These are phyloP conservation scores for Hydrophis major DNA, from an alignment of 2,797 vertebrate species.

Conservation along the genomic window DNA sequence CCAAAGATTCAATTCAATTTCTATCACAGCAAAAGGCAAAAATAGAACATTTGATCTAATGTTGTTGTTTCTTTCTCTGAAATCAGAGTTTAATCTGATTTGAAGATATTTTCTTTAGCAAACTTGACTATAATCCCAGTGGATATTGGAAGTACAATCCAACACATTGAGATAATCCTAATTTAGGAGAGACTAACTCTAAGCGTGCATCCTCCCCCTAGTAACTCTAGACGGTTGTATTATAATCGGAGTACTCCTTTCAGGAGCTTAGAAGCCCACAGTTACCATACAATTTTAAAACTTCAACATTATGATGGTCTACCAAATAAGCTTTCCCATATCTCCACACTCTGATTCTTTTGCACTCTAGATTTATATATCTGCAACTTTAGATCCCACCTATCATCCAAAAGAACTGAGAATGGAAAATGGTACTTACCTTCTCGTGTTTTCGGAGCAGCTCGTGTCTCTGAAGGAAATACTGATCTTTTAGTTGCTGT, in stretches of 20 bases:
- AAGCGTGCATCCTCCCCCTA: background rate
- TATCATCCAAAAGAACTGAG: fast-evolving
- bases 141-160: background rate
- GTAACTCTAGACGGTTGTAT: background rate
- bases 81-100: background rate
- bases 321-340: background rate
- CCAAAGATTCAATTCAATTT: background rate
- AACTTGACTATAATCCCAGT: background rate
- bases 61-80: background rate
- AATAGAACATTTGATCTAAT: background rate
- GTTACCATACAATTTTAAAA: background rate
- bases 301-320: background rate
- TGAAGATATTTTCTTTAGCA: background rate
- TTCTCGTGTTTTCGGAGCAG: conserved; percentile 93
- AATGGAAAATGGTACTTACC: conserved; percentile 68
- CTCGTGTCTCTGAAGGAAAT: conserved; percentile 95
- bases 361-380: background rate
- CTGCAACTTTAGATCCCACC: background rate
- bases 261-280: background rate
- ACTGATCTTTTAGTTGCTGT: conserved; percentile 96
- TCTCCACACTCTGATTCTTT: background rate
- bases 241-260: background rate
- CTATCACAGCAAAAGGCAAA: background rate
- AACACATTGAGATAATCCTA: background rate
- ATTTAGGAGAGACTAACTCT: background rate